These are phyloP conservation scores for Astyanax mexicanus DNA, from an alignment of 2,797 vertebrate species.

Conservation along the genomic window DNA sequence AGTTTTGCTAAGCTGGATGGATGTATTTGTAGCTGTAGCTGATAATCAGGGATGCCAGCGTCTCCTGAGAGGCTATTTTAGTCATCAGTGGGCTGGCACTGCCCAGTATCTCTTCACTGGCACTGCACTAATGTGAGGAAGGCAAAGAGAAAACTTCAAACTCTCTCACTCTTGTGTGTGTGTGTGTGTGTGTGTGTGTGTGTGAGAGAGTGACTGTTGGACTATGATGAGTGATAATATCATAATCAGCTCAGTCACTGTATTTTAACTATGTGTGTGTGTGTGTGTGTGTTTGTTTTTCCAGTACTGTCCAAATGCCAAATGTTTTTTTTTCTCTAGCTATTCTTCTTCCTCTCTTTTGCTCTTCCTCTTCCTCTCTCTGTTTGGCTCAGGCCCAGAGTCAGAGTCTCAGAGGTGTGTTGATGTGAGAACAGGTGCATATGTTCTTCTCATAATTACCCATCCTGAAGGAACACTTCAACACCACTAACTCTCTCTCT, in stretches of 20 bases:
- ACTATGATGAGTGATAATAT: constrained; percentile 8
- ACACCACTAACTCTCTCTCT: constrained; percentile 25
- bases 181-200: background rate
- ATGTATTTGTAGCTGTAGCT: no score
- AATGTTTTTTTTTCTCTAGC: constrained; percentile 11
- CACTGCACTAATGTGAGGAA: background rate
- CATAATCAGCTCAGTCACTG: constrained; percentile 22
- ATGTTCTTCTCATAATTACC: constrained; percentile 50
- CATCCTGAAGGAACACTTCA: constrained; percentile 35
- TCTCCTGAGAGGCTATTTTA: background rate
- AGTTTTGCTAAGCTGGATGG: background rate
- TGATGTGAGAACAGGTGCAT: constrained; percentile 48
- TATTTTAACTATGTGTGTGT: background rate
- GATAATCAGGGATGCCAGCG: background rate
- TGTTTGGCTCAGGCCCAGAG: constrained; percentile 33
- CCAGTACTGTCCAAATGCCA: constrained; percentile 23
- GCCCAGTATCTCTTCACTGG: background rate
- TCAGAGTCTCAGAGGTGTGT: constrained; percentile 6
- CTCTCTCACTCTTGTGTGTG: background rate
- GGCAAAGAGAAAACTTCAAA: constrained; percentile 5
- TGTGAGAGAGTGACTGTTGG: background rate
- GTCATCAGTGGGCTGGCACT: background rate
- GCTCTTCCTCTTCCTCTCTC: constrained; percentile 23
- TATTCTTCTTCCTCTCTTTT: constrained; percentile 21
- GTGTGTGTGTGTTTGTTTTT: constrained; percentile 5